Evolutionary conservation across 1,140 invertebrate species (phyloP).

Genomic region (Hirudo medicinalis): DNA sequence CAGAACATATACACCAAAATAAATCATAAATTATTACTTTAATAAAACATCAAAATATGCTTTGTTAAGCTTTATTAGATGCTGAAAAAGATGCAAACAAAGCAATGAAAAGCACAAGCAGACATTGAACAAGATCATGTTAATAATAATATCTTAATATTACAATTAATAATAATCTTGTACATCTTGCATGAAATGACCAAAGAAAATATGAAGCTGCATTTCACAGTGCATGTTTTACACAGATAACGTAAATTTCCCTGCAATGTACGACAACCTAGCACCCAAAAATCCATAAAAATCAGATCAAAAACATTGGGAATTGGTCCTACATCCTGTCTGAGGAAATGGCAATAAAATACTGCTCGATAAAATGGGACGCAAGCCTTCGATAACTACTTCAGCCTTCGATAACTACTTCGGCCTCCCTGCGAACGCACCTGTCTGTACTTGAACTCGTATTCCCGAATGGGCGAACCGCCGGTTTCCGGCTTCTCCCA

Average conservation of each 20-base stretch:
- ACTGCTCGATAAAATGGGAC: no score
- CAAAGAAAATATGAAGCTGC: not conserved
- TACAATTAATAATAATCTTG: no score
- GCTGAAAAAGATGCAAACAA: not conserved
- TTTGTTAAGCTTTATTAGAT: not conserved
- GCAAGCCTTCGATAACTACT: no score
- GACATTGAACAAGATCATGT: not conserved
- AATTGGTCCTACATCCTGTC: no score
- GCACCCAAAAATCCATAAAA: not conserved
- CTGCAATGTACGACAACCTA: no score
- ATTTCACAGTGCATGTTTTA: not conserved
- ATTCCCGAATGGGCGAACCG: constrained; percentile 17
- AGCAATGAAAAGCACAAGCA: not conserved
- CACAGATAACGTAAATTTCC: no score
- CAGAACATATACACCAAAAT: not conserved
- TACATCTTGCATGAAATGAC: not conserved
- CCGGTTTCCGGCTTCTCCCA: constrained; percentile 21
- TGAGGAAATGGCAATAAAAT: no score
- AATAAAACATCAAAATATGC: no score
- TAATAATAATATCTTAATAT: not conserved
- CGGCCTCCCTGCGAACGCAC: not conserved
- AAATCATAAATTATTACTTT: not conserved
- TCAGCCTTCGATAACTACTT: no score
- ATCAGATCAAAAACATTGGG: not conserved
- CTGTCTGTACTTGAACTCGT: constrained; percentile 13